A percentile compares a stretch with the other conserved stretches of the same genome.
Evolutionary conservation across 2,113 vertebrate species (phyloP).

Genomic region (Heterotis niloticus): DNA sequence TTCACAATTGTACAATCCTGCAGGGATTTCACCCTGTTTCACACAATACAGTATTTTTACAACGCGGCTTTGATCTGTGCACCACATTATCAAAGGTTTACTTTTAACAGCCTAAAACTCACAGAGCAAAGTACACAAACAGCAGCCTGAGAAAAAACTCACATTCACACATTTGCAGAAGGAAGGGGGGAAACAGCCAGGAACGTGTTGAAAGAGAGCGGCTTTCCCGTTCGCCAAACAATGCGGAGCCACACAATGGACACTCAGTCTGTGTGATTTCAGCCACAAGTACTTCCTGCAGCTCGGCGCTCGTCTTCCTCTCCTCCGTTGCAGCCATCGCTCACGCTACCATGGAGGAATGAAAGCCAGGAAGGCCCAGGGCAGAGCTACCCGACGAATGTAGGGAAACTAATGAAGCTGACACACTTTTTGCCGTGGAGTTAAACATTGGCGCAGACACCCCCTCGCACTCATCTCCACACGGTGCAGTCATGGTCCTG

Average conservation of each 20-base stretch:
- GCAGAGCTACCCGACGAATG: not conserved
- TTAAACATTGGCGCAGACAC: not conserved
- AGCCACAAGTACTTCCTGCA: slow-evolving; percentile 22
- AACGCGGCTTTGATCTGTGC: not conserved
- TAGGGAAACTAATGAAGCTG: slow-evolving; percentile 9
- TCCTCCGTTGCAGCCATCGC: not conserved
- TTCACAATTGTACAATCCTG: too few relatives aligned
- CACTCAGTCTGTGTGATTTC: slow-evolving; percentile 30
- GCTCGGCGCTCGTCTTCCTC: slow-evolving; percentile 5
- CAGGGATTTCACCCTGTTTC: too few relatives aligned
- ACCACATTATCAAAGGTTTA: too few relatives aligned
- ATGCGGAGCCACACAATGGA: slow-evolving; percentile 25
- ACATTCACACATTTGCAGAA: slow-evolving; percentile 2
- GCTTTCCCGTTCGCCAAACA: slow-evolving; percentile 21
- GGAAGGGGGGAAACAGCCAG: slow-evolving; percentile 1
- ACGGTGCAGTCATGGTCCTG: not conserved
- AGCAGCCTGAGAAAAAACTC: not conserved
- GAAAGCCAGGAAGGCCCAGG: not conserved
- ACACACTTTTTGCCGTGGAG: not conserved
- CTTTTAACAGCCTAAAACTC: not conserved
- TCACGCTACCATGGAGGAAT: not conserved
- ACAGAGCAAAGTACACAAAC: not conserved
- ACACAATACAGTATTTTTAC: not conserved
- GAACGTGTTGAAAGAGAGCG: slow-evolving; percentile 17
- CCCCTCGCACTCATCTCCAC: not conserved